These are phyloP conservation scores for Hirtodrosophila alboralis DNA, from an alignment of 2,888 invertebrate species.

Conservation along the genomic window DNA sequence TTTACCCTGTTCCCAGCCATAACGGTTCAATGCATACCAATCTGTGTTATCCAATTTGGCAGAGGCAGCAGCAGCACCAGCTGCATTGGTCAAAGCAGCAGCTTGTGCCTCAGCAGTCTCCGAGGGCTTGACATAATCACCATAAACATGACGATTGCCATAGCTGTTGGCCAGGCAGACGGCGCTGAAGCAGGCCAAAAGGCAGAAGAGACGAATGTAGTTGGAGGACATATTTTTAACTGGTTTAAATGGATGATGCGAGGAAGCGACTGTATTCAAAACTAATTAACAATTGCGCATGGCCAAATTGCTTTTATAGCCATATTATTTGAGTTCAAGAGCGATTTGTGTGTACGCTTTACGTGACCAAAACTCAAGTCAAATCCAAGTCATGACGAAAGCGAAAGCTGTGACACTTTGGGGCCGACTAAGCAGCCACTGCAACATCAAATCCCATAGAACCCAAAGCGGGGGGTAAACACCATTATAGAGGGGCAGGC, in stretches of 20 bases:
- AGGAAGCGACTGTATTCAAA: constrained; percentile 66
- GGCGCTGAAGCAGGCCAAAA: constrained; percentile 61
- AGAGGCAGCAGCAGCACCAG: constrained; percentile 78
- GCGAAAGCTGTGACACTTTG: constrained; percentile 29
- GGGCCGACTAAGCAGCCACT: constrained; percentile 32
- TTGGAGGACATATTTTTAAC: constrained; percentile 47
- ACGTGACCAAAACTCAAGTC: constrained; percentile 79
- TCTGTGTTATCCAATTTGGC: constrained; percentile 70
- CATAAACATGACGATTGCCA: constrained; percentile 9
- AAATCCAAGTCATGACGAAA: constrained; percentile 53
- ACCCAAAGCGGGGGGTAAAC: too few species aligned
- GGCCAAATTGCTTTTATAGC: constrained; percentile 81
- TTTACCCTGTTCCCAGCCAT: constrained; percentile 75
- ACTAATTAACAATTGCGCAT: constrained; percentile 76
- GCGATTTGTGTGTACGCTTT: constrained; percentile 71
- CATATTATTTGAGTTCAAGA: constrained; percentile 55
- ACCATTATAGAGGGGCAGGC: constrained; percentile 4
- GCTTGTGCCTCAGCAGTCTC: constrained; percentile 71
- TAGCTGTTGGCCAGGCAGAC: constrained; percentile 41
- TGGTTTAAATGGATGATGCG: constrained; percentile 50
- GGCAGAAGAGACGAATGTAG: constrained; percentile 54
- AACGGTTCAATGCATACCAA: constrained; percentile 62
- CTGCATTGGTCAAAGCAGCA: constrained; percentile 68
- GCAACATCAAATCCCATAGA: constrained; percentile 4
- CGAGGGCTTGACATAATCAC: constrained; percentile 36